Base-by-base conservation (phyloP, 2,797 vertebrate species). In the Cetoscarus ocellatus region DNA sequence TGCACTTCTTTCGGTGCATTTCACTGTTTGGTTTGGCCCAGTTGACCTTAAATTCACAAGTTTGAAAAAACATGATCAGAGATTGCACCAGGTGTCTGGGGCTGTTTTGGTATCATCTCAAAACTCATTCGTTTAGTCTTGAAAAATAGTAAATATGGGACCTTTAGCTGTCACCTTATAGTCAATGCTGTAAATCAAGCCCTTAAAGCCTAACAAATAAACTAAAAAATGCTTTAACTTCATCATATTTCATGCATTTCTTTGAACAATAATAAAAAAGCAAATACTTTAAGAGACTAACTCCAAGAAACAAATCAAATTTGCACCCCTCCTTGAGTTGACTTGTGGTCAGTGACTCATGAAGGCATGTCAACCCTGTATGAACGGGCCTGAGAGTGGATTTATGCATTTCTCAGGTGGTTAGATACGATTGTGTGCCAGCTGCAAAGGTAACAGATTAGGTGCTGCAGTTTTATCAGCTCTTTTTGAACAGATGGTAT, bases 391-490 rank as follows among this genome's bases (percentile, higher is more conserved):
- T 67, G 52, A 34, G 45, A 66, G 38, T n/a, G 54, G 38, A 39
- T 51, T 50, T 49, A 27, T 44, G 15, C 8, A 52, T 50, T 35
- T 57, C 1, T 64, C 55, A 39, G 9, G 56, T 14, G 0, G 12
- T 43, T 38, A 14, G 27, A 10, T 10, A 18, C 50, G 40, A 36
- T 44, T 50, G n/a, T 44, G 9, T 64, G 27, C 39, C 6, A 39
- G 35, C 14, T 15, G 56, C 47, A 58, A 45, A 45, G 10, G 8
- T 56, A 48, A 69, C 61, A 64, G 19, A 60, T 56, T 49, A 50
- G 11, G 36, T 1, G 5, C 54, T 35, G 19, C n/a, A 27, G 39
- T 39, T 58, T 44, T 12, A n/a, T 9, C 7, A 10, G 15, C 35
- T 8, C 8, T 47, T 57, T 49, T 27, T 47, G 13, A 49, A 63